A percentile compares a stretch with the other conserved stretches of the same genome.
phyloP scores from a whole-genome alignment of 2,797 vertebrate species.

The Labeo calbasu region DNA sequence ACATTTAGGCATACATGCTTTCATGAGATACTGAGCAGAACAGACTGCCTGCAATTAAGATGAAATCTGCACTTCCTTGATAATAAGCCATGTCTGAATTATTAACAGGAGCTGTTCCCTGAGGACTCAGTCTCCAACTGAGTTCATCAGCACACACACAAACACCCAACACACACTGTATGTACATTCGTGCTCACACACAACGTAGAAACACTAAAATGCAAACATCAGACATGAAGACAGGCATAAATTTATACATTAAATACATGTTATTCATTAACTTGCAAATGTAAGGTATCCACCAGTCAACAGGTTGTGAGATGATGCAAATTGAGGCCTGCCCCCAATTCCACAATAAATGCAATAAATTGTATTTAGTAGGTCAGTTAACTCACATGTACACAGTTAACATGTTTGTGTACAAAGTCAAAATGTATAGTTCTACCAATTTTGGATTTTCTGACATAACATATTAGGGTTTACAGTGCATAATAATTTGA shows the following conservation, averaged over 20 bases:
- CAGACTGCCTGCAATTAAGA: conserved; percentile 86
- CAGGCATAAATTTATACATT: conserved; percentile 2
- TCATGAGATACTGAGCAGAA: conserved; percentile 71
- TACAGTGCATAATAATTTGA: background rate
- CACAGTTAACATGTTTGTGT: background rate
- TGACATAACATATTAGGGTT: background rate
- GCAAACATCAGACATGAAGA: conserved; percentile 13
- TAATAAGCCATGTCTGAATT: conserved; percentile 88
- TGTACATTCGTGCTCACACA: conserved; percentile 56
- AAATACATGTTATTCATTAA: background rate
- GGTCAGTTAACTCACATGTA: too few relatives aligned
- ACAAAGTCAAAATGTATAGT: background rate
- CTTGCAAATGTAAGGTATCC: background rate
- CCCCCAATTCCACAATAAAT: too few relatives aligned
- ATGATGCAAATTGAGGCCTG: background rate
- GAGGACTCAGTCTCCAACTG: conserved; percentile 79
- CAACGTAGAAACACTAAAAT: conserved; percentile 13
- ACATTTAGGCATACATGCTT: background rate
- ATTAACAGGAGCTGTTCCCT: conserved; percentile 86
- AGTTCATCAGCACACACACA: conserved; percentile 74
- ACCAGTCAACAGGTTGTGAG: background rate
- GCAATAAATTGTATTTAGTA: too few relatives aligned
- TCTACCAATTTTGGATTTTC: too few relatives aligned
- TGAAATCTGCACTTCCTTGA: conserved; percentile 86
- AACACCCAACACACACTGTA: conserved; percentile 53